These are phyloP conservation scores for Drosophila micromelanica DNA, from an alignment of 1,140 invertebrate genomes.

Conservation along the genomic window DNA sequence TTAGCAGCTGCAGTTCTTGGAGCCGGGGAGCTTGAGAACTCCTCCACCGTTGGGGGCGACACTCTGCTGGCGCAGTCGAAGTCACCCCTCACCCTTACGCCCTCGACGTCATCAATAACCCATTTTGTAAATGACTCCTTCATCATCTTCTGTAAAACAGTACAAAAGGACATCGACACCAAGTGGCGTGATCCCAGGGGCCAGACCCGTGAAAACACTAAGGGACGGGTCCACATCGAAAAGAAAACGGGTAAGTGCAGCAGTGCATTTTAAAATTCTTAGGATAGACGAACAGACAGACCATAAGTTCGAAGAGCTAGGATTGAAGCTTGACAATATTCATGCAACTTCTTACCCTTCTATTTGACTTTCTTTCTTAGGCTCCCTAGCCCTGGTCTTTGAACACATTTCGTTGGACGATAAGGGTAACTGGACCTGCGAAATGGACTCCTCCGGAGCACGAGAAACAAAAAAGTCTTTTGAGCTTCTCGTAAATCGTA, in stretches of 20 bases:
- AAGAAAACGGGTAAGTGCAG: conserved; percentile 74
- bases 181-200: conserved; percentile 82
- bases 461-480: conserved; percentile 73
- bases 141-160: conserved; percentile 82
- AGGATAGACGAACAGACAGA: neutral
- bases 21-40: conserved; percentile 52
- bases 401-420: conserved; percentile 81
- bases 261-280: neutral
- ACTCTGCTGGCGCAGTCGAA: conserved; percentile 3
- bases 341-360: too few relatives aligned
- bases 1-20: conserved; percentile 67
- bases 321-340: neutral
- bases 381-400: conserved; percentile 80
- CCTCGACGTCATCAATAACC: conserved; percentile 78
- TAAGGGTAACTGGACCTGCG: conserved; percentile 84
- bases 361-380: conserved; percentile 28
- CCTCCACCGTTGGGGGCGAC: conserved; percentile 1
- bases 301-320: neutral
- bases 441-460: conserved; percentile 55
- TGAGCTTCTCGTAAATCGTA: conserved; percentile 84
- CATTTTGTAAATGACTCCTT: conserved; percentile 84
- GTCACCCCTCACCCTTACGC: conserved; percentile 56
- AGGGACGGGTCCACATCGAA: conserved; percentile 80
- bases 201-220: conserved; percentile 73
- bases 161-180: conserved; percentile 79